Conservation (phyloP, 2,113 vertebrate species). For the Sclerurus mexicanus region DNA sequence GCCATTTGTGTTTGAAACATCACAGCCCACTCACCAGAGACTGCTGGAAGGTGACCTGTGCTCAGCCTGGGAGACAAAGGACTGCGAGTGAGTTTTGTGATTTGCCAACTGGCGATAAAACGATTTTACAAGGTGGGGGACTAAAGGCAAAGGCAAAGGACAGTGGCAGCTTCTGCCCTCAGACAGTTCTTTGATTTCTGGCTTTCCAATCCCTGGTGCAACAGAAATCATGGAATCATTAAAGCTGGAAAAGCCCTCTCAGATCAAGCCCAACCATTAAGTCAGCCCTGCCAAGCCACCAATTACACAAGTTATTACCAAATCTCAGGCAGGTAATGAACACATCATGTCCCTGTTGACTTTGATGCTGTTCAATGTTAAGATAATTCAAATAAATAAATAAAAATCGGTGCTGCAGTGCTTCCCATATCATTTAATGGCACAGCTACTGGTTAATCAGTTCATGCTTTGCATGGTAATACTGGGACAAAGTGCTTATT, state of each 20-base stretch:
- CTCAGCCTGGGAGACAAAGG: neutral
- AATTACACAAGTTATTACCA: neutral
- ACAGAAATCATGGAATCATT: neutral
- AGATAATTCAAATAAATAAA: neutral
- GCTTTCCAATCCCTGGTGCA: neutral
- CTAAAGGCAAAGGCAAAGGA: neutral
- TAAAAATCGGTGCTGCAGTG: neutral
- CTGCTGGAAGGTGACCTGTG: neutral
- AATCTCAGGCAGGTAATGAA: neutral
- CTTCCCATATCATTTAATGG: neutral
- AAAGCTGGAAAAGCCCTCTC: neutral
- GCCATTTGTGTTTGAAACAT: neutral
- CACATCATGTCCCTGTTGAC: neutral
- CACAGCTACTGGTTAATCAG: neutral
- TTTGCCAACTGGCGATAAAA: neutral
- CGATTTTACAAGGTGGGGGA: neutral
- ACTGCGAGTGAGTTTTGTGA: neutral
- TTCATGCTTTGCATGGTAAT: neutral
- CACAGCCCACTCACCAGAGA: neutral
- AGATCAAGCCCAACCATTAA: neutral
- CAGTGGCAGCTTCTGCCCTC: neutral
- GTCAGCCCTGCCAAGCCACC: neutral
- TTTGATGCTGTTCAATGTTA: fast-evolving
- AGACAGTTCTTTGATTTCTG: neutral
- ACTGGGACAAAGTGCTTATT: neutral